Percentiles rank a stretch among this genome's conserved stretches.
Conservation (phyloP, 2,797 vertebrate genomes). For the Pseudochirops cupreus region DNA sequence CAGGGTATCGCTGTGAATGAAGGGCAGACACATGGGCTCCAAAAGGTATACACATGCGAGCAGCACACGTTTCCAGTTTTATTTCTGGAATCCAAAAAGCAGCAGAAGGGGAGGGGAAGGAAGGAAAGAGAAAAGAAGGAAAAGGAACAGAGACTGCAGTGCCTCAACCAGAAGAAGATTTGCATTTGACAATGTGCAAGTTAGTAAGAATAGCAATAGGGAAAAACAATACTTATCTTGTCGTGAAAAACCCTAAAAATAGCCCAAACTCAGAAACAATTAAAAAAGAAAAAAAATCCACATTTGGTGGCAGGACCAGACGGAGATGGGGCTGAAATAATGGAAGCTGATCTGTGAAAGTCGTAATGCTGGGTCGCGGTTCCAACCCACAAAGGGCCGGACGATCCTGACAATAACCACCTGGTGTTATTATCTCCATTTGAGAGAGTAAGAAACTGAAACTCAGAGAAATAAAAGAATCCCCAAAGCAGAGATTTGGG, state of each 20-base stretch:
- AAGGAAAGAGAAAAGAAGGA: background rate
- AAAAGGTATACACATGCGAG: conserved; percentile 32
- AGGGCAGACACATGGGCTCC: conserved; percentile 1
- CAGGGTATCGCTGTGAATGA: background rate
- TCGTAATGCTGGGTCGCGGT: background rate
- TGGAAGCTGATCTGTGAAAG: background rate
- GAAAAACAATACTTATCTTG: conserved; percentile 70
- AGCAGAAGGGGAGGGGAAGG: background rate
- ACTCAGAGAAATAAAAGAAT: background rate
- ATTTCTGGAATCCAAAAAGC: conserved; percentile 15
- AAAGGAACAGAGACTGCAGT: background rate
- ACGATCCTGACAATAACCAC: background rate
- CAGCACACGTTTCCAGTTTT: conserved; percentile 4
- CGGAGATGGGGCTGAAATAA: conserved; percentile 12
- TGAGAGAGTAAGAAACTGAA: background rate
- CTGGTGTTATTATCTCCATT: background rate
- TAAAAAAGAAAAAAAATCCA: conserved; percentile 58
- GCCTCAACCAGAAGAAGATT: conserved; percentile 39
- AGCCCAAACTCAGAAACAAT: conserved; percentile 40
- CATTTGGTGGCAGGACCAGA: conserved; percentile 5
- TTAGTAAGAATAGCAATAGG: conserved; percentile 62
- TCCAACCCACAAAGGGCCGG: background rate
- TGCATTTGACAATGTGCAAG: conserved; percentile 58
- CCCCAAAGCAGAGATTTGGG: background rate
- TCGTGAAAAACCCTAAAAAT: conserved; percentile 60